A percentile compares a stretch with the other conserved stretches of the same genome.
Conservation (phyloP, 2,797 vertebrate genomes). For the Anguilla megastoma region DNA sequence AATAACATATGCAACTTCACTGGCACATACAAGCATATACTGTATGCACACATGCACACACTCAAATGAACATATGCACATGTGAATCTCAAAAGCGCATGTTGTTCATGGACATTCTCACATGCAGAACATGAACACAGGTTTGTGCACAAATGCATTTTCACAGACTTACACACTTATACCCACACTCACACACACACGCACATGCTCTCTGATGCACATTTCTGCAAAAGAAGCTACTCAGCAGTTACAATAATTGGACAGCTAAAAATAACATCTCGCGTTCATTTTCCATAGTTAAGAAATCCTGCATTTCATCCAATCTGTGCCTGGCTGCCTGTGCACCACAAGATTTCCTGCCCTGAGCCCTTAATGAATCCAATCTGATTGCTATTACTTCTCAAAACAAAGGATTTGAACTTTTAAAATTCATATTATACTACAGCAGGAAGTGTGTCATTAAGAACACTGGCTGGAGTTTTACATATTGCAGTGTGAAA, state of each 20-base stretch:
- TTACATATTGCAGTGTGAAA: background rate
- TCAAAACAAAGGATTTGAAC: conserved; percentile 30
- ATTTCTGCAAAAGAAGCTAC: background rate
- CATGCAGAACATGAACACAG: background rate
- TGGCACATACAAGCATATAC: conserved; percentile 21
- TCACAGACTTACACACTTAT: background rate
- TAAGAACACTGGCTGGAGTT: background rate
- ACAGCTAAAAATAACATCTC: conserved; percentile 9
- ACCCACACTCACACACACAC: background rate
- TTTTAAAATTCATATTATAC: conserved; percentile 23
- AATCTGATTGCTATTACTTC: conserved; percentile 29
- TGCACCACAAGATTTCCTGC: conserved; percentile 25
- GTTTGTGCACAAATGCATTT: background rate
- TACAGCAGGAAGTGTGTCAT: background rate
- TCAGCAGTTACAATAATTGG: conserved; percentile 8
- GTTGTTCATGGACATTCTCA: background rate
- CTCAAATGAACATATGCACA: background rate
- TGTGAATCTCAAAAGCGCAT: conserved; percentile 19
- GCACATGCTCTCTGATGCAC: background rate
- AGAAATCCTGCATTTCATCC: background rate
- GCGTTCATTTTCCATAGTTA: conserved; percentile 25
- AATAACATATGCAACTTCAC: background rate
- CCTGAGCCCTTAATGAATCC: conserved; percentile 28
- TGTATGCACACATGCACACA: conserved; percentile 31
- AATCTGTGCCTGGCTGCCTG: conserved; percentile 16